These are phyloP conservation scores for Synanthedon formicaeformis DNA, from an alignment of 2,888 invertebrate species.

Conservation along the genomic window DNA sequence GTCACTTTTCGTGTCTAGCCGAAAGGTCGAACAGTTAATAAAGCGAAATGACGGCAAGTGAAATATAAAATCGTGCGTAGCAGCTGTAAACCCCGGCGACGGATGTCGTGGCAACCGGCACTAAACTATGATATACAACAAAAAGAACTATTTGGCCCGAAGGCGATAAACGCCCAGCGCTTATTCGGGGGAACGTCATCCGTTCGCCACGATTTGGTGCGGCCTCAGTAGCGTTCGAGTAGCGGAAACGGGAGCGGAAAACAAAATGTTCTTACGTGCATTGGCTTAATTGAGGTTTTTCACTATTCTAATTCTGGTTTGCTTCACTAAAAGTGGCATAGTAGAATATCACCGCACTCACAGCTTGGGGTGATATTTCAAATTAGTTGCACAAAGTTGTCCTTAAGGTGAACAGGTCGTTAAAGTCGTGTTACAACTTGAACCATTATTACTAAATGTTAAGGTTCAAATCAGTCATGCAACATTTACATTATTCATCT, in stretches of 20 bases:
- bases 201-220: slow-evolving; percentile 5
- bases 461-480: no score
- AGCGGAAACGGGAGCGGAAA: not conserved
- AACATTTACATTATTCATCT: no score
- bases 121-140: slow-evolving; percentile 10
- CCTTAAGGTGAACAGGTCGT: no score
- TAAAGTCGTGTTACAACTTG: no score
- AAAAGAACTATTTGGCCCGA: slow-evolving; percentile 13
- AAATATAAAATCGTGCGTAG: not conserved
- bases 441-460: no score
- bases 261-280: no score
- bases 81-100: not conserved
- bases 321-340: no score
- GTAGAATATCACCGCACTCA: no score
- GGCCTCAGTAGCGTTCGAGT: not conserved
- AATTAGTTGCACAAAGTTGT: no score
- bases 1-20: not conserved
- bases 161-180: slow-evolving; percentile 13
- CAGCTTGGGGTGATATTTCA: no score
- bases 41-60: not conserved
- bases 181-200: slow-evolving; percentile 9
- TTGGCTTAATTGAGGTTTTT: no score
- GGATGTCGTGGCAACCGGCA: slow-evolving; percentile 15
- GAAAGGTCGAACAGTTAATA: not conserved
- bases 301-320: no score